Conservation (phyloP, 2,888 invertebrate genomes). For the Isotomurus palustris region DNA sequence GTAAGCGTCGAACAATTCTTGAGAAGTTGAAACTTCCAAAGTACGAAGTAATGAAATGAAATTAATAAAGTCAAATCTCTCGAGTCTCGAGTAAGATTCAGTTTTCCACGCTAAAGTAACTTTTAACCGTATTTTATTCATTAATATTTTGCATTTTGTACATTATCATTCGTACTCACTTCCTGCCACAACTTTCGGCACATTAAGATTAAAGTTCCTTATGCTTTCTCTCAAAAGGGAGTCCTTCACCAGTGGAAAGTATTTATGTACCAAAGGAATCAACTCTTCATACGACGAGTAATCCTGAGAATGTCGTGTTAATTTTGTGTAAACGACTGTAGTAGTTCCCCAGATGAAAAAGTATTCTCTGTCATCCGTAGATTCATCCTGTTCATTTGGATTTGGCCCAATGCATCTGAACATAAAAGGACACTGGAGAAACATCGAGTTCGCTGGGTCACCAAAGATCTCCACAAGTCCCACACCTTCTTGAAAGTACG, state of each 20-base stretch:
- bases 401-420: conserved; percentile 26
- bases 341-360: conserved; percentile 20
- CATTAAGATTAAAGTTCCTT: no score
- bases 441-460: conserved; percentile 12
- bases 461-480: conserved; percentile 9
- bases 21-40: no score
- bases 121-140: no score
- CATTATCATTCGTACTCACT: no score
- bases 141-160: no score
- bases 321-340: conserved; percentile 14
- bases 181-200: no score
- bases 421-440: conserved; percentile 25
- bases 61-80: no score
- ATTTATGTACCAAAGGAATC: background rate
- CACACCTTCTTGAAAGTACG: conserved; percentile 13
- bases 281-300: background rate
- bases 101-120: no score
- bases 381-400: conserved; percentile 1
- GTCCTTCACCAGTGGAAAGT: conserved; percentile 5
- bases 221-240: no score
- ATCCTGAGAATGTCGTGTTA: background rate
- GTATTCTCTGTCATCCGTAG: conserved; percentile 12
- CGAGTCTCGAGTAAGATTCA: no score
- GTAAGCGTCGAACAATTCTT: no score
- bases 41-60: no score